Percentiles rank a stretch among this genome's conserved stretches.
Evolutionary conservation across 2,888 invertebrate species (phyloP).

Genomic region (Catonia carolina): DNA sequence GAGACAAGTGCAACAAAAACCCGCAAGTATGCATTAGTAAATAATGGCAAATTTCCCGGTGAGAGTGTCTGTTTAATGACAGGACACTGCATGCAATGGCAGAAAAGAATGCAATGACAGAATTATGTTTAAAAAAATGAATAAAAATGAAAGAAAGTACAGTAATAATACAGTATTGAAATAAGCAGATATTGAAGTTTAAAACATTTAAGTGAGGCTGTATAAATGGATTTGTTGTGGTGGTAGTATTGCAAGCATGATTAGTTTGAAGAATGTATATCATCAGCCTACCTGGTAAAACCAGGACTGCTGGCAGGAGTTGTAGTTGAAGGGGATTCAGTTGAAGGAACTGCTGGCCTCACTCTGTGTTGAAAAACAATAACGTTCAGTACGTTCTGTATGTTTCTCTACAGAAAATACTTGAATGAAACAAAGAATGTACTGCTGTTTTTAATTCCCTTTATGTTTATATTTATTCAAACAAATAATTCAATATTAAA

Average conservation of each 20-base stretch:
- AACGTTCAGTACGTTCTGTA: not conserved
- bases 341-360: slow-evolving; percentile 34
- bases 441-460: no score
- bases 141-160: not conserved
- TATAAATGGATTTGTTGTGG: not conserved
- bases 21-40: slow-evolving; percentile 14
- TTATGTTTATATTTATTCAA: no score
- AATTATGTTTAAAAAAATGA: not conserved
- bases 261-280: not conserved
- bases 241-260: slow-evolving; percentile 14
- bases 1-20: slow-evolving; percentile 24
- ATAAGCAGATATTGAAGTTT: not conserved
- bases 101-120: slow-evolving; percentile 5
- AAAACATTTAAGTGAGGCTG: slow-evolving; percentile 1
- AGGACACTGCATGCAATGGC: slow-evolving; percentile 9
- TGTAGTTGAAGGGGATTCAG: slow-evolving; percentile 30
- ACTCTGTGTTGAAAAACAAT: slow-evolving; percentile 35
- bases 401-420: no score
- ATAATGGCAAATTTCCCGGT: not conserved
- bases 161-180: not conserved
- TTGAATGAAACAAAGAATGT: no score
- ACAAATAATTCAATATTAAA: no score
- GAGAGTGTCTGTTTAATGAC: not conserved
- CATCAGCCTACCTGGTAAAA: slow-evolving; percentile 36
- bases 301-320: slow-evolving; percentile 37